Conservation (phyloP, 1,140 invertebrate genomes). For the Mamestra configurata region DNA sequence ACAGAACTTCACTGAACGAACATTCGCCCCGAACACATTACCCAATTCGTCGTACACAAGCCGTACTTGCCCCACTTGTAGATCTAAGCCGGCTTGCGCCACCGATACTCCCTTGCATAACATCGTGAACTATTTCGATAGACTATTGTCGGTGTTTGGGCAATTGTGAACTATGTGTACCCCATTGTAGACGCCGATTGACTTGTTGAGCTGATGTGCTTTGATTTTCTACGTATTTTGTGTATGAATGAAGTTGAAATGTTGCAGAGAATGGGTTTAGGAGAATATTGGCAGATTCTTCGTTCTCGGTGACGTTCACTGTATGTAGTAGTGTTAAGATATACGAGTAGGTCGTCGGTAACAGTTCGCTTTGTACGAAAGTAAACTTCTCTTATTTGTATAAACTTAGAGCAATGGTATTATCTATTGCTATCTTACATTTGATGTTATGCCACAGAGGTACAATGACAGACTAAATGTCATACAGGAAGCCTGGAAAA, state of each 20-base stretch:
- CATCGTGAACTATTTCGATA: slow-evolving; percentile 80
- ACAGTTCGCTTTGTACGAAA: too few relatives aligned
- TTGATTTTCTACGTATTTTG: not conserved
- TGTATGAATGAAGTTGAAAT: not conserved
- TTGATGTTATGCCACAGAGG: too few relatives aligned
- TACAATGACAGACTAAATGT: too few relatives aligned
- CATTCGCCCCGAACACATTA: not conserved
- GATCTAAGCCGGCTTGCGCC: slow-evolving; percentile 77
- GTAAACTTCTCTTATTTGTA: too few relatives aligned
- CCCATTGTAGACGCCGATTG: slow-evolving; percentile 26
- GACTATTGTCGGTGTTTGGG: slow-evolving; percentile 77
- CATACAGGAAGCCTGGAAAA: too few relatives aligned
- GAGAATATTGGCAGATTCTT: too few relatives aligned
- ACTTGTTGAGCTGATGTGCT: not conserved
- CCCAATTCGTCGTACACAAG: slow-evolving; percentile 63
- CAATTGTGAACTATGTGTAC: slow-evolving; percentile 66
- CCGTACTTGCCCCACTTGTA: slow-evolving; percentile 75
- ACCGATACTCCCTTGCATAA: slow-evolving; percentile 75
- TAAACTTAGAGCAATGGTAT: too few relatives aligned
- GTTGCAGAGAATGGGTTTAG: not conserved
- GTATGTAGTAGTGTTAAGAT: too few relatives aligned
- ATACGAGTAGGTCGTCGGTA: too few relatives aligned
- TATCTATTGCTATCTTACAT: too few relatives aligned
- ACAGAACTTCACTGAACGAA: too few relatives aligned
- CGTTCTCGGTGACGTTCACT: too few relatives aligned